Evolutionary conservation across 2,113 vertebrate genomes (phyloP).

Genomic region (Neodontobutis hainanensis): DNA sequence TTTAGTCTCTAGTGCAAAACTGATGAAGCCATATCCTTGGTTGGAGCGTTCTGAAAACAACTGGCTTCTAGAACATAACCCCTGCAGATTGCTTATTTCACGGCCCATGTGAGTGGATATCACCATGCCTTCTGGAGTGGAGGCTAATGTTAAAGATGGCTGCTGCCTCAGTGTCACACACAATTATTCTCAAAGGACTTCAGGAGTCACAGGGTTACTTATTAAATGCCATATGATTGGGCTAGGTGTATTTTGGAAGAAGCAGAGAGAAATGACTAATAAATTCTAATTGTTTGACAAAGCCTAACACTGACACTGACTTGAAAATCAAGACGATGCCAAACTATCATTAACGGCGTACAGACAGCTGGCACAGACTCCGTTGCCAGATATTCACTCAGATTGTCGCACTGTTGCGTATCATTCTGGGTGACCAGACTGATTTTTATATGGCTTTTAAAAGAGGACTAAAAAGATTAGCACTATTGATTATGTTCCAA

Average conservation of each 20-base stretch:
- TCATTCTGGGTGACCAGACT: too few relatives aligned
- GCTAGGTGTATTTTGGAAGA: neutral
- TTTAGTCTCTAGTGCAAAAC: slow-evolving; percentile 15
- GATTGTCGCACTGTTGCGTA: too few relatives aligned
- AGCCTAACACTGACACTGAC: neutral
- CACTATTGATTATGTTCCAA: too few relatives aligned
- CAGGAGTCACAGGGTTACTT: too few relatives aligned
- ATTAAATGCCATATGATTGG: too few relatives aligned
- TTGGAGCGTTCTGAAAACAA: slow-evolving; percentile 10
- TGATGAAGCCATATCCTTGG: slow-evolving; percentile 25
- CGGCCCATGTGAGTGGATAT: slow-evolving; percentile 44
- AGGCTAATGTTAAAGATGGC: slow-evolving; percentile 33
- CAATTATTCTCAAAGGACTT: neutral
- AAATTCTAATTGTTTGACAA: slow-evolving; percentile 10
- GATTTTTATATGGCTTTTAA: too few relatives aligned
- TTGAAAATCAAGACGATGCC: neutral
- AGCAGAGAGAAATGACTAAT: slow-evolving; percentile 9
- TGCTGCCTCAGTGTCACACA: slow-evolving; percentile 22
- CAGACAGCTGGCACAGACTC: neutral
- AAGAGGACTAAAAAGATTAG: too few relatives aligned
- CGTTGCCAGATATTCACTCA: neutral
- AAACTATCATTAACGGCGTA: neutral
- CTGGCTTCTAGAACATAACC: slow-evolving; percentile 14
- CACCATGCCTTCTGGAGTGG: slow-evolving; percentile 12
- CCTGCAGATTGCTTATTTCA: slow-evolving; percentile 59